Percentiles rank a stretch among this genome's conserved stretches.
phyloP scores from a whole-genome alignment of 2,888 invertebrate species.

The Kryphioiulus occultus region DNA sequence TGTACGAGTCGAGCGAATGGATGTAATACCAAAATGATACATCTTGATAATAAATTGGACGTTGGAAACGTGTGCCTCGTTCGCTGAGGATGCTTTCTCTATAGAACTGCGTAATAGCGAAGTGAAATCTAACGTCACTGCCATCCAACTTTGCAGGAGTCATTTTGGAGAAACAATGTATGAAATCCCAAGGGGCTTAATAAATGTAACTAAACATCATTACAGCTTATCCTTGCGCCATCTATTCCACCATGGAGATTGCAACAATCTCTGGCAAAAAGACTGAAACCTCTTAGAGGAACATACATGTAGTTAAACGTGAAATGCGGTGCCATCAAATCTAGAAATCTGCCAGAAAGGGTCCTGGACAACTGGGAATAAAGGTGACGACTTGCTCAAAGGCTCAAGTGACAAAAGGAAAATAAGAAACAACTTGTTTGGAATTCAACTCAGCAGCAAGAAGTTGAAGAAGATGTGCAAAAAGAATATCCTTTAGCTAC shows the following conservation, averaged over 20 bases:
- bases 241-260: conserved; percentile 26
- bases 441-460: neutral
- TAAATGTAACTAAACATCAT: conserved; percentile 31
- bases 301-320: neutral
- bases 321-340: conserved; percentile 3
- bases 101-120: neutral
- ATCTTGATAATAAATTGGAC: conserved; percentile 22
- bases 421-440: neutral
- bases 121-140: neutral
- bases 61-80: neutral
- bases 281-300: conserved; percentile 1
- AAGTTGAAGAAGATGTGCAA: too few species aligned
- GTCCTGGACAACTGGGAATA: conserved; percentile 6
- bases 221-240: conserved; percentile 26
- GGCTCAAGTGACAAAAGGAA: neutral
- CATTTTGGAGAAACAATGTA: conserved; percentile 30
- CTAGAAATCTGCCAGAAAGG: conserved; percentile 15
- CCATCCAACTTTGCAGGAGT: neutral
- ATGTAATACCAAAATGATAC: conserved; percentile 20
- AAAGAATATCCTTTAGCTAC: too few species aligned
- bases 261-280: neutral
- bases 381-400: neutral
- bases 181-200: conserved; percentile 15
- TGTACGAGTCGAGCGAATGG: neutral
- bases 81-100: neutral